These are phyloP conservation scores for Rousettus leschenaultii DNA, from an alignment of 2,113 vertebrate genomes.

Conservation along the genomic window DNA sequence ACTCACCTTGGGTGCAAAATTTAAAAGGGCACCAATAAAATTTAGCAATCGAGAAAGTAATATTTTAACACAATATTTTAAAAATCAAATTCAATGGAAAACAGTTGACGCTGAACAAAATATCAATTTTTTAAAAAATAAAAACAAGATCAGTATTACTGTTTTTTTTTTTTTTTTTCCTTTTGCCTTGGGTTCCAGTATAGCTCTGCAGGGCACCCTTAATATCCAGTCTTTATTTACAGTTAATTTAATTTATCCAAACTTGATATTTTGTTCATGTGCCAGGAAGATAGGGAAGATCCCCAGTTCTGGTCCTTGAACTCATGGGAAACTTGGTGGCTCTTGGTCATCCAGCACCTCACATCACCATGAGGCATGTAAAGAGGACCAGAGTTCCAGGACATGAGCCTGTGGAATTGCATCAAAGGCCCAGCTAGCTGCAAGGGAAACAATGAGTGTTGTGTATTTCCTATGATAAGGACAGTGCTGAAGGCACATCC, in stretches of 20 bases:
- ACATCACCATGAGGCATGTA: background rate
- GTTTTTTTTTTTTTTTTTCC: too few relatives aligned
- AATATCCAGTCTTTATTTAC: background rate
- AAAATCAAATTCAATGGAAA: background rate
- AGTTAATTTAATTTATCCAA: background rate
- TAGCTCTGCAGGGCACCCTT: background rate
- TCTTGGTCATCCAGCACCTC: background rate
- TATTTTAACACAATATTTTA: background rate
- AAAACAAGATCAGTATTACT: background rate
- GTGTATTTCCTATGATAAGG: constrained; percentile 46
- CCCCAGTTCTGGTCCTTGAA: too few relatives aligned
- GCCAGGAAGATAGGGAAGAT: too few relatives aligned
- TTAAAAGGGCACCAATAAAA: background rate
- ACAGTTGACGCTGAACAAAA: background rate
- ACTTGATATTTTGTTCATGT: background rate
- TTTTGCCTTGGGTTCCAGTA: background rate
- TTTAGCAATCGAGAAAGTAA: background rate
- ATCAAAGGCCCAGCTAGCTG: background rate
- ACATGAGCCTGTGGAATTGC: background rate
- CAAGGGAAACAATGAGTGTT: background rate
- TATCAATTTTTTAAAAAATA: background rate
- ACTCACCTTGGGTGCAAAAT: background rate
- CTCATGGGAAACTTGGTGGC: background rate
- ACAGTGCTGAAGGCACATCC: constrained; percentile 6
- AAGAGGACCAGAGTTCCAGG: background rate